A percentile compares a stretch with the other conserved stretches of the same genome.
Conservation (phyloP, 1,140 invertebrate genomes). For the Panagrolaimus sp. region DNA sequence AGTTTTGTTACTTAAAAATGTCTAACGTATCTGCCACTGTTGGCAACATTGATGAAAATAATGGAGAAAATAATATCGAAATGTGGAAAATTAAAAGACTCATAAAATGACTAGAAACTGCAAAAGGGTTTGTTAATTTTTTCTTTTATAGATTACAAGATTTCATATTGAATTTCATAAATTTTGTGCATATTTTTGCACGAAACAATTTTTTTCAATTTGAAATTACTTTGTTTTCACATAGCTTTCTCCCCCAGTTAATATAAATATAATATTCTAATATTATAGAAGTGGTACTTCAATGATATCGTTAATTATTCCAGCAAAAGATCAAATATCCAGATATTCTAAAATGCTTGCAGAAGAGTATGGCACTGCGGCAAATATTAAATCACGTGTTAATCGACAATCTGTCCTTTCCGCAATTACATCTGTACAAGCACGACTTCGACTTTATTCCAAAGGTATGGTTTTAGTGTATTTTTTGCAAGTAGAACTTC, state of each 20-base stretch:
- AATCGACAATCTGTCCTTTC: constrained; percentile 95
- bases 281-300: constrained; percentile 93
- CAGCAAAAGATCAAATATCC: constrained; percentile 98
- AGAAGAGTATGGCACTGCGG: constrained; percentile 98
- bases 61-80: constrained; percentile 92
- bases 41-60: constrained; percentile 73
- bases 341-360: constrained; percentile 98
- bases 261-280: constrained; percentile 32
- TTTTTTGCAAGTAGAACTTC: constrained; percentile 28
- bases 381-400: constrained; percentile 97
- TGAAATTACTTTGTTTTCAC: too few relatives aligned
- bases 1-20: too few relatives aligned
- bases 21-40: constrained; percentile 85
- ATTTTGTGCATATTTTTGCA: too few relatives aligned
- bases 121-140: constrained; percentile 76
- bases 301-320: constrained; percentile 99
- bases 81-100: constrained; percentile 99
- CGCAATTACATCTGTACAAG: constrained; percentile 98
- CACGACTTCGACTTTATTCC: constrained; percentile 94
- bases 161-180: background rate
- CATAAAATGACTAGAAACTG: constrained; percentile 97
- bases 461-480: constrained; percentile 71
- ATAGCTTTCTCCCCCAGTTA: too few relatives aligned
- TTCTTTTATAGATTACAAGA: background rate
- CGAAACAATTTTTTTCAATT: too few relatives aligned